Conservation (phyloP, 2,113 vertebrate species). For the Oncorhynchus nerka region DNA sequence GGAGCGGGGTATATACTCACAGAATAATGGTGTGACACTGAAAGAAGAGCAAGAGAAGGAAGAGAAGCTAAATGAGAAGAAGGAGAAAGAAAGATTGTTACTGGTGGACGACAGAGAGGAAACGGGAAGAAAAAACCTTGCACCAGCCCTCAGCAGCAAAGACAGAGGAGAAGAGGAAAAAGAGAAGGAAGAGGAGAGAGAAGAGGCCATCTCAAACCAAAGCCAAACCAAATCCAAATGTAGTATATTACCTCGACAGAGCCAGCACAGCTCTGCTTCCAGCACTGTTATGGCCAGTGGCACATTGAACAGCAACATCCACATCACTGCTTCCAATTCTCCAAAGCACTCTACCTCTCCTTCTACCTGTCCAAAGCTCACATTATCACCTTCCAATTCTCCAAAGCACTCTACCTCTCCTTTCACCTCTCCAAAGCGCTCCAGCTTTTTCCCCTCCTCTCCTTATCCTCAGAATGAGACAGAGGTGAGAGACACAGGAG, state of each 20-base stretch:
- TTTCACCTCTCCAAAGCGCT: constrained; percentile 69
- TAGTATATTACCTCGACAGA: constrained; percentile 96
- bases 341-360: constrained; percentile 62
- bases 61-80: constrained; percentile 62
- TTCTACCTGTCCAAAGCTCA: constrained; percentile 59
- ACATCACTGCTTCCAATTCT: constrained; percentile 68
- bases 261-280: constrained; percentile 88
- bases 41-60: constrained; percentile 57
- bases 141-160: constrained; percentile 68
- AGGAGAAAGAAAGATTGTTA: constrained; percentile 67
- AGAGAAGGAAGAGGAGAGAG: constrained; percentile 75
- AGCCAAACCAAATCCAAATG: constrained; percentile 94
- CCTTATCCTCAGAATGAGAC: constrained; percentile 78
- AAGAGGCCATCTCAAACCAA: constrained; percentile 98
- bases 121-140: constrained; percentile 74
- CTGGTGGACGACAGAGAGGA: constrained; percentile 79
- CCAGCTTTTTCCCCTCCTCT: constrained; percentile 73
- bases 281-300: constrained; percentile 78
- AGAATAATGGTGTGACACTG: constrained; percentile 42
- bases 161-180: constrained; percentile 41
- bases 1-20: constrained; percentile 69
- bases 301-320: constrained; percentile 78
- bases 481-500: constrained; percentile 82
- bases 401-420: constrained; percentile 71
- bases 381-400: constrained; percentile 59